These are phyloP conservation scores for Halesus radiatus DNA, from an alignment of 1,140 invertebrate species.

Conservation along the genomic window DNA sequence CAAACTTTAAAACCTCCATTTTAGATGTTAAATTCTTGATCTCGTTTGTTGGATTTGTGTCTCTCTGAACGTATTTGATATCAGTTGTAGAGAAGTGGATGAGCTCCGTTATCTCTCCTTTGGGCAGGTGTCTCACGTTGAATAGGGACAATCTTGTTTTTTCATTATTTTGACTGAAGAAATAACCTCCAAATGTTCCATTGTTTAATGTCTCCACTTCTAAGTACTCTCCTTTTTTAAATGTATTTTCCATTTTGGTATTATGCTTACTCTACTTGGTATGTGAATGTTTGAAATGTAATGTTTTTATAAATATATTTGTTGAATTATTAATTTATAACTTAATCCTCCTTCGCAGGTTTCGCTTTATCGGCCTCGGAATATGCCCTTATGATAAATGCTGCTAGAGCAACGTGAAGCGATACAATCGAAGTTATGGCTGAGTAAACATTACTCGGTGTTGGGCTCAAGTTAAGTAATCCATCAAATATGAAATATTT, in stretches of 20 bases:
- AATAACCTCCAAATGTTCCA: slow-evolving; percentile 64
- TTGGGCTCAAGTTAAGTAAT: slow-evolving; percentile 69
- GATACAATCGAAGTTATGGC: slow-evolving; percentile 79
- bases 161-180: slow-evolving; percentile 65
- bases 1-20: slow-evolving; percentile 62
- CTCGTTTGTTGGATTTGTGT: slow-evolving; percentile 59
- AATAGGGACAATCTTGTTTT: slow-evolving; percentile 67
- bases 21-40: slow-evolving; percentile 43
- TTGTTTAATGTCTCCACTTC: slow-evolving; percentile 65
- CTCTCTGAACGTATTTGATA: slow-evolving; percentile 63
- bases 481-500: slow-evolving; percentile 74
- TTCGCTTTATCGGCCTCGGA: slow-evolving; percentile 68
- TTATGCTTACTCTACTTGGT: not conserved
- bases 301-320: slow-evolving; percentile 52
- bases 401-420: slow-evolving; percentile 80
- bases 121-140: slow-evolving; percentile 63
- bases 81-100: slow-evolving; percentile 66
- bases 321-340: slow-evolving; percentile 26
- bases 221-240: slow-evolving; percentile 66
- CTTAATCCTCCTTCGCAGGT: slow-evolving; percentile 65
- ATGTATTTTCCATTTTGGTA: slow-evolving; percentile 64
- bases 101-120: slow-evolving; percentile 61
- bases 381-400: slow-evolving; percentile 84
- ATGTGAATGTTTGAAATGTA: slow-evolving; percentile 6
- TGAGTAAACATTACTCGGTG: slow-evolving; percentile 81